Conservation (phyloP, 2,888 invertebrate species). For the Amphimallon solstitiale region DNA sequence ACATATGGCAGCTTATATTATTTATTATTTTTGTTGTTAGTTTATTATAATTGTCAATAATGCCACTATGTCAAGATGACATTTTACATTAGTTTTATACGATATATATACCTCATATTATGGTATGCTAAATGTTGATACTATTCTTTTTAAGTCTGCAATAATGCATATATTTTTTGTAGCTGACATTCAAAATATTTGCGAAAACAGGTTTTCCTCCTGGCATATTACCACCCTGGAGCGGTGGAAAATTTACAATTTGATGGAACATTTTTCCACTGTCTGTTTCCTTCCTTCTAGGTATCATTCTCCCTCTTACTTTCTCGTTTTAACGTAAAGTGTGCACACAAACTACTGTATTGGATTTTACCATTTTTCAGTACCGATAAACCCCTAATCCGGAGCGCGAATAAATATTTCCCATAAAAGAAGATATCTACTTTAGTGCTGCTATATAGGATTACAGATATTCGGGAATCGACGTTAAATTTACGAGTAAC, state of each 20-base stretch:
- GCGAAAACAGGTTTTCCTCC: background rate
- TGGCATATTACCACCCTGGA: slow-evolving; percentile 24
- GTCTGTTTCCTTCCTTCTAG: background rate
- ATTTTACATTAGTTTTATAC: too few relatives aligned
- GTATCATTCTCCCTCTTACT: background rate
- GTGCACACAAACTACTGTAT: slow-evolving; percentile 56
- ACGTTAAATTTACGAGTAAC: slow-evolving; percentile 44
- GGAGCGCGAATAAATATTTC: slow-evolving; percentile 58
- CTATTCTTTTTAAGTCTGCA: too few relatives aligned
- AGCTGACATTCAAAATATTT: too few relatives aligned
- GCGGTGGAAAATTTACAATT: slow-evolving; percentile 59
- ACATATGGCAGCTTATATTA: too few relatives aligned
- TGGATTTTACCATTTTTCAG: slow-evolving; percentile 54
- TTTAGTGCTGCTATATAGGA: slow-evolving; percentile 51
- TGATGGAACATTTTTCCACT: slow-evolving; percentile 53
- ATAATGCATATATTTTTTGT: too few relatives aligned
- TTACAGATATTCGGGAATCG: slow-evolving; percentile 57
- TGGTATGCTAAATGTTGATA: too few relatives aligned
- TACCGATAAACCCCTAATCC: slow-evolving; percentile 59
- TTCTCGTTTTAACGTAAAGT: slow-evolving; percentile 45
- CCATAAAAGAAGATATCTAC: slow-evolving; percentile 58
- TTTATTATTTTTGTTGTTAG: too few relatives aligned
- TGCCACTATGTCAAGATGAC: too few relatives aligned
- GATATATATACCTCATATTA: too few relatives aligned
- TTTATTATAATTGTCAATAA: too few relatives aligned